phyloP scores from a whole-genome alignment of 2,888 invertebrate genomes.

The Melipona bicolor region DNA sequence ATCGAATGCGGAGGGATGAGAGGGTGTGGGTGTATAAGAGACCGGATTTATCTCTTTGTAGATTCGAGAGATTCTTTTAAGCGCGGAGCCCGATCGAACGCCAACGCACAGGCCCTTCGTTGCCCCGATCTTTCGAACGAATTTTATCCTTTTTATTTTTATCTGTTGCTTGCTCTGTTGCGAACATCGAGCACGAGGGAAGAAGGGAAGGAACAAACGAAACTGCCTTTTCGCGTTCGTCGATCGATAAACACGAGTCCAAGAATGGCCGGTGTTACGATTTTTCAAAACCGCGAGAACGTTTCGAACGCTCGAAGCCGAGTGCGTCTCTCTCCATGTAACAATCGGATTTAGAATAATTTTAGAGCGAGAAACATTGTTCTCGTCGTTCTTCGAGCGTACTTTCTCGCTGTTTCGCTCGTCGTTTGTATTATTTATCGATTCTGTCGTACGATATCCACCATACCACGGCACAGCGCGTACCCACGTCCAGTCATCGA shows the following conservation, averaged over 20 bases:
- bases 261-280: not conserved
- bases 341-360: not conserved
- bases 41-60: constrained; percentile 47
- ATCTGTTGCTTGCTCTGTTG: not conserved
- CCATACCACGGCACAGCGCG: constrained; percentile 61
- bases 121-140: constrained; percentile 52
- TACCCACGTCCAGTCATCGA: constrained; percentile 61
- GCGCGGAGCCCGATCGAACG: constrained; percentile 71
- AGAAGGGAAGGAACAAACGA: constrained; percentile 1
- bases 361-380: not conserved
- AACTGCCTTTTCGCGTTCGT: constrained; percentile 32
- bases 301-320: not conserved
- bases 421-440: constrained; percentile 29
- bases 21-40: constrained; percentile 54
- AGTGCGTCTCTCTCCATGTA: not conserved
- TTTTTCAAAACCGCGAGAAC: not conserved
- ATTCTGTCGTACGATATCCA: not conserved
- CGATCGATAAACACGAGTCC: not conserved
- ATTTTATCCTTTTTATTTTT: constrained; percentile 43
- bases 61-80: constrained; percentile 62
- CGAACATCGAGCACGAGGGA: not conserved
- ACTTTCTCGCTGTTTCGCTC: constrained; percentile 19
- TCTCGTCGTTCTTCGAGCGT: not conserved
- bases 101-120: constrained; percentile 66
- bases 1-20: constrained; percentile 38